Evolutionary conservation across 2,888 invertebrate species (phyloP).

Genomic region (Ichneumoninae sp.): DNA sequence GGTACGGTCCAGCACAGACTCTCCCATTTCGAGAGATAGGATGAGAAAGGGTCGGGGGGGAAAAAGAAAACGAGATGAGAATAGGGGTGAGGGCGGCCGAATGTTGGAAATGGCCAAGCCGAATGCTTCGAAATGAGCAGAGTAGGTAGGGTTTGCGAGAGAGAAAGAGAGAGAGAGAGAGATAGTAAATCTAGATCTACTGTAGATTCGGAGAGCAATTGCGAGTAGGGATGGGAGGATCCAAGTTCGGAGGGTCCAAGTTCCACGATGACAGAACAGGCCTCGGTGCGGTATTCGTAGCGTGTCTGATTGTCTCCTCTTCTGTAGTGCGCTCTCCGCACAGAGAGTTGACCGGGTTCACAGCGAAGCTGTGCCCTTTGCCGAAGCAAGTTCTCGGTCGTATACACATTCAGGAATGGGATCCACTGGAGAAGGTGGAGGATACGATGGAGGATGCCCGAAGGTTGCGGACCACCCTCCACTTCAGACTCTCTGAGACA

Average conservation of each 20-base stretch:
- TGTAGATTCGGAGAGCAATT: conserved; percentile 6
- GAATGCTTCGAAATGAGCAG: conserved; percentile 3
- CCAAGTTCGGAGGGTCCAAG: conserved; percentile 26
- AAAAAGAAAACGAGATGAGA: conserved; percentile 16
- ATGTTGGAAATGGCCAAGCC: conserved; percentile 7
- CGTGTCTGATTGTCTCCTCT: conserved; percentile 69
- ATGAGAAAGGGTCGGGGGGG: not conserved
- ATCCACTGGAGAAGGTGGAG: conserved; percentile 13
- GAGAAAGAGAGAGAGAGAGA: not conserved
- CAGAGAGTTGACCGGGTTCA: conserved; percentile 18
- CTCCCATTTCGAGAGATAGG: conserved; percentile 5
- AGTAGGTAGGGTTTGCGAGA: not conserved
- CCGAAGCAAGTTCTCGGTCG: conserved; percentile 31
- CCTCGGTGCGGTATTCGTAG: conserved; percentile 57
- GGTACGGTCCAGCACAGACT: not conserved
- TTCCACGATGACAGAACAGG: conserved; percentile 43
- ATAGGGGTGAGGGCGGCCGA: conserved; percentile 23
- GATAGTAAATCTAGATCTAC: not conserved
- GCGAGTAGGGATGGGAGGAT: not conserved
- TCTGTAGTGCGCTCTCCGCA: conserved; percentile 35
- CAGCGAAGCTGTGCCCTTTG: conserved; percentile 23
- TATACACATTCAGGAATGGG: not conserved
- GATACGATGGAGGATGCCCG: conserved; percentile 43
- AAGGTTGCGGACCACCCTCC: conserved; percentile 56
- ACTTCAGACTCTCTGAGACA: conserved; percentile 54